Percentiles rank a stretch among this genome's conserved stretches.
phyloP scores from a whole-genome alignment of 2,888 invertebrate species.

The Tiliacea citrago region DNA sequence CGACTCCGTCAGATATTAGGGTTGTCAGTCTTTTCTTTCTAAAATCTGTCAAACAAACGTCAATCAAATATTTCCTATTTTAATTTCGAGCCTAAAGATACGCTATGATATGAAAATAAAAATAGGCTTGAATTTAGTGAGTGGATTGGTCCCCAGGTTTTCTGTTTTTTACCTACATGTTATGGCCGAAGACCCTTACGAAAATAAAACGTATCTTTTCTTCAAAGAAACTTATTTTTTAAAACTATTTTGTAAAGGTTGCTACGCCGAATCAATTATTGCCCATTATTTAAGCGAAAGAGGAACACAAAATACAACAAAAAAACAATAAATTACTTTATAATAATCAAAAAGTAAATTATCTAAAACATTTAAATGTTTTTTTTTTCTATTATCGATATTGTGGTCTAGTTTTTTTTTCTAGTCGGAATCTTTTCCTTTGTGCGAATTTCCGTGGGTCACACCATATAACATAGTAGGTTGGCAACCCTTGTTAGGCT shows the following conservation, averaged over 20 bases:
- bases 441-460: neutral
- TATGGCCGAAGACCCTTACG: neutral
- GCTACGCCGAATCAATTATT: neutral
- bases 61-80: constrained; percentile 3
- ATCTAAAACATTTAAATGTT: neutral
- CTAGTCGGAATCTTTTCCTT: neutral
- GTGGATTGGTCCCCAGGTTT: neutral
- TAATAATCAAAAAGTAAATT: neutral
- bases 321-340: neutral
- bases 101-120: neutral
- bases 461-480: neutral
- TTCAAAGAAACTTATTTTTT: neutral
- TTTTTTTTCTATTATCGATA: neutral
- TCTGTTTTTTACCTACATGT: neutral
- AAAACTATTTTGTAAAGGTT: neutral
- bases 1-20: constrained; percentile 63
- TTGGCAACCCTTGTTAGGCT: constrained; percentile 57
- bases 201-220: neutral
- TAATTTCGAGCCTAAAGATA: neutral
- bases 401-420: neutral
- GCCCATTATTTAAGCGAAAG: neutral
- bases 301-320: neutral
- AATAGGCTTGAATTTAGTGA: neutral
- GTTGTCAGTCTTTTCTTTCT: constrained; percentile 17
- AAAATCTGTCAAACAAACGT: constrained; percentile 18